Conservation (phyloP, 92 coral and sea anemone genomes). For the Meandrina meandrites region DNA sequence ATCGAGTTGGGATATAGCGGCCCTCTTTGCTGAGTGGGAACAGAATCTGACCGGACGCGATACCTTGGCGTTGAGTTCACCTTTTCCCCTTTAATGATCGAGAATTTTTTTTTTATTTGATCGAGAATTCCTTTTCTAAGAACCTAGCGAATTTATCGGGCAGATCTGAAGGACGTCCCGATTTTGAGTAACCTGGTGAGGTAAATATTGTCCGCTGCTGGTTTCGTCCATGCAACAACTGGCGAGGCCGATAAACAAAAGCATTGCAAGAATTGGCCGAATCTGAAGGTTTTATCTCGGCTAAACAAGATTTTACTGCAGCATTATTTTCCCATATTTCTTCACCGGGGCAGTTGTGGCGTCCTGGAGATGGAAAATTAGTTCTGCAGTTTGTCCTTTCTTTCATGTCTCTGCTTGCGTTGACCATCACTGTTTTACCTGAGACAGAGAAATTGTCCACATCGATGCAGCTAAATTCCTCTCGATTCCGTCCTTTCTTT, state of each 20-base stretch:
- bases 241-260: not conserved
- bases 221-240: not conserved
- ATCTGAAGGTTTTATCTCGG: not conserved
- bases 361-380: not conserved
- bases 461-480: slow-evolving; percentile 9
- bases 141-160: not conserved
- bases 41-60: not conserved
- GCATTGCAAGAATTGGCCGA: not conserved
- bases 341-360: not conserved
- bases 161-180: not conserved
- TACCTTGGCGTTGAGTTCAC: not conserved
- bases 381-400: not conserved
- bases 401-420: not conserved
- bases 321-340: not conserved
- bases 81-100: slow-evolving; percentile 20
- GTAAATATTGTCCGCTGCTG: not conserved
- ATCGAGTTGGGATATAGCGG: not conserved
- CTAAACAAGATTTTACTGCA: no score
- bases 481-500: not conserved
- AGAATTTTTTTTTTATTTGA: no score
- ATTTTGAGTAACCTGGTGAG: not conserved
- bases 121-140: slow-evolving; percentile 24
- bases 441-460: slow-evolving; percentile 4
- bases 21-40: not conserved
- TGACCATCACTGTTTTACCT: not conserved